These are phyloP conservation scores for Bubo scandiacus DNA, from an alignment of 2,113 vertebrate species.

Conservation along the genomic window DNA sequence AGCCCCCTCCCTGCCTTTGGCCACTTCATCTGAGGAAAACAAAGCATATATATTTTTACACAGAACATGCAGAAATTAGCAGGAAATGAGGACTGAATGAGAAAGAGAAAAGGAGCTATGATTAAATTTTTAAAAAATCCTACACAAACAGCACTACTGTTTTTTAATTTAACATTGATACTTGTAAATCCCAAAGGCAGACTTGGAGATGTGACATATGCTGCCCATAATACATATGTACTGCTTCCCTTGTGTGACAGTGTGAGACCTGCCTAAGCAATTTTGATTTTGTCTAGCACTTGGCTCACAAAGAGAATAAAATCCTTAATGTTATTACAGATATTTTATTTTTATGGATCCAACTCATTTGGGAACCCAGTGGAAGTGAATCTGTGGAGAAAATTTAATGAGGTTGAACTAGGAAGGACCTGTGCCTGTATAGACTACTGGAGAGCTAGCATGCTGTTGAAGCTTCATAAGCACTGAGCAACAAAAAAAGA, in stretches of 20 bases:
- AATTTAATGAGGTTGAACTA: constrained; percentile 6
- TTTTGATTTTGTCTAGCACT: background rate
- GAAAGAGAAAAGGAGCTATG: background rate
- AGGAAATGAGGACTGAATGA: background rate
- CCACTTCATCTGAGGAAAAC: background rate
- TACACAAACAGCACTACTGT: background rate
- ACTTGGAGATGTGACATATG: background rate
- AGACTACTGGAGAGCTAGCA: background rate
- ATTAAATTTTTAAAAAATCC: background rate
- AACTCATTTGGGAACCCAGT: background rate
- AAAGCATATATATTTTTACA: background rate
- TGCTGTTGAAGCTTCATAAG: background rate
- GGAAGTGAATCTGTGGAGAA: background rate
- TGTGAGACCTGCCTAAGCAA: background rate
- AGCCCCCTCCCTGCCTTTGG: background rate
- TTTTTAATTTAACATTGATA: background rate
- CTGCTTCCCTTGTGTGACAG: background rate
- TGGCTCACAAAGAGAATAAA: background rate
- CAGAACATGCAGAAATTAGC: background rate
- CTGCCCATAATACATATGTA: background rate
- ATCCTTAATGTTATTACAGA: background rate
- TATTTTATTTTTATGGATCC: background rate
- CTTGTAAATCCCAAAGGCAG: background rate
- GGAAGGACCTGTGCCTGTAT: background rate
- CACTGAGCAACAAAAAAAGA: background rate